Evolutionary conservation across 2,888 invertebrate genomes (phyloP), one percentile per base, ranked within the genome.

Genomic region (Bellardia bayeri): DNA sequence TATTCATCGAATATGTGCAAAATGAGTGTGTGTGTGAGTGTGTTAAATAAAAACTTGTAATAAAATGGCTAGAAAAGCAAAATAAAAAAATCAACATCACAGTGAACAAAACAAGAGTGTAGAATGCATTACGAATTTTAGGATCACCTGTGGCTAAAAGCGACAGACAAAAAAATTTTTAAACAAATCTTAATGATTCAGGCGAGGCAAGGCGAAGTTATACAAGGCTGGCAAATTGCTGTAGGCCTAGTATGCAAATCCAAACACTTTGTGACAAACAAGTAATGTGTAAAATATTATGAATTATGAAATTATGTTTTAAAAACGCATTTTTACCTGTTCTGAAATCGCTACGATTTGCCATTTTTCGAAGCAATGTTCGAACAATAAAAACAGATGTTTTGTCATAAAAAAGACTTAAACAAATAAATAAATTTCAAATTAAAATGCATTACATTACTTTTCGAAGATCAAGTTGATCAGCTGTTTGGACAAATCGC

Each of bases 111-210:
- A 61, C 42, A 64, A 45, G 56, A 82, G 75, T 71, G 69, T 61
- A 69, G 49, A 68, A 66, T 45, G 61, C 63, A 63, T 68, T 58
- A 54, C 45, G 54, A 45, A 79, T 56, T 82, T 85, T 54, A 49
- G 80, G 86, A 86, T 86, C 83, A 83, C 83, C 83, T 86, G 86
- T 56, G 58, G 75, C 40, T 61, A 23, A 83, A 45, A 16, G 30
- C 30, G 23, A 58, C 33, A 78, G 40, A 58, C 63, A 58, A 66
- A 68, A 69, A 54, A 64, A 63, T n/a, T 51, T 75, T 72, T 74
- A 72, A 74, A 61, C 72, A 79, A 68, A 80, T 79, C 11, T 82
- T 11, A 63, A 45, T 49, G 69, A 75, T 69, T 49, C 8, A 75
- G 80, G 79, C 75, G 80, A 80, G 83, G 78, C 74, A 68, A 79